Percentiles rank a stretch among this genome's conserved stretches.
Conservation (phyloP, 2,797 vertebrate genomes). For the Siniperca scherzeri region DNA sequence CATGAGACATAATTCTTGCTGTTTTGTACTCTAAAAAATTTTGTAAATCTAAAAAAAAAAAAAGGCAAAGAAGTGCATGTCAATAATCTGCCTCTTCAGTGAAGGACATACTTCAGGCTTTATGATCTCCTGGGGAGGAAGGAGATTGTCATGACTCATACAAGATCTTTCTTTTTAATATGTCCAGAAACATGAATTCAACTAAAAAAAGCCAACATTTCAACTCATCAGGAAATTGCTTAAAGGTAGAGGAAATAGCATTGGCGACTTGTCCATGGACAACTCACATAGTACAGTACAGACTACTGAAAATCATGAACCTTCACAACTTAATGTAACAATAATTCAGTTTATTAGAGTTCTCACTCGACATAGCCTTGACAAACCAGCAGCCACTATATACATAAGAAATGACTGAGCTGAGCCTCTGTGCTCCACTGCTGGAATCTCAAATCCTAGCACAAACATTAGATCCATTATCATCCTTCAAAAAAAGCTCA, state of each 20-base stretch:
- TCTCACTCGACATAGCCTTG: background rate
- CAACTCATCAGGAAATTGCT: background rate
- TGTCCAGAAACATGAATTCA: background rate
- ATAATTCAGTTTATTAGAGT: background rate
- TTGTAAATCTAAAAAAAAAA: too few species aligned
- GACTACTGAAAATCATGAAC: background rate
- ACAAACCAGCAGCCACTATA: background rate
- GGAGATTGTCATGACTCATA: background rate
- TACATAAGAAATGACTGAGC: background rate
- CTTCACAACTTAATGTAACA: background rate
- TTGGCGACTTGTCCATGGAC: background rate
- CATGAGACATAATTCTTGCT: too few species aligned
- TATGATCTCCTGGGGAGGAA: background rate
- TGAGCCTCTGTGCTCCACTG: background rate
- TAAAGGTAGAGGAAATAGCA: background rate
- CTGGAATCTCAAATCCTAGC: background rate
- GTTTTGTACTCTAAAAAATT: too few species aligned
- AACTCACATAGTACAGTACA: background rate
- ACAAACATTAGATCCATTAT: background rate
- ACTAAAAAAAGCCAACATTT: background rate
- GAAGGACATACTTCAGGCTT: background rate
- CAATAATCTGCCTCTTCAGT: background rate
- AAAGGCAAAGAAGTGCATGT: background rate
- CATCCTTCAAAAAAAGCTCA: background rate
- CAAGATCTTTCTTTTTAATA: background rate